A percentile compares a stretch with the other conserved stretches of the same genome.
phyloP scores from a whole-genome alignment of 2,888 invertebrate genomes.

The Onthophagus sagittarius region DNA sequence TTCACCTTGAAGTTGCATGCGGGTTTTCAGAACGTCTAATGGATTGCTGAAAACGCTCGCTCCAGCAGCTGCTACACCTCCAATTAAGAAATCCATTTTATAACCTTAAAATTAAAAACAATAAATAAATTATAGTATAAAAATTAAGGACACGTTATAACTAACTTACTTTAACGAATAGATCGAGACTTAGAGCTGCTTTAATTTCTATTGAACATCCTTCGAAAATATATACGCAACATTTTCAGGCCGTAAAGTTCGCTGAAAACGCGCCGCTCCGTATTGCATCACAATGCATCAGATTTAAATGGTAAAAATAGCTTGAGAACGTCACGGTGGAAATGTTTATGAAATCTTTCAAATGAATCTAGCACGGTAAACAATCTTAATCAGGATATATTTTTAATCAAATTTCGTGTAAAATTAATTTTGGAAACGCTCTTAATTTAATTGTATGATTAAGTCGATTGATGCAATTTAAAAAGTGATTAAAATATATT shows the following conservation, averaged over 20 bases:
- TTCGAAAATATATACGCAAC: background rate
- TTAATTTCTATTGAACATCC: background rate
- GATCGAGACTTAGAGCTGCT: background rate
- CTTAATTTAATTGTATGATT: too few relatives aligned
- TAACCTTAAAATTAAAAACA: background rate
- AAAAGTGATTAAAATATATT: too few relatives aligned
- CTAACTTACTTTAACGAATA: background rate
- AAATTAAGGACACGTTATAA: background rate
- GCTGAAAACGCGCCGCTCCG: background rate
- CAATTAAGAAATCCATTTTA: constrained; percentile 48
- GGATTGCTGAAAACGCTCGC: constrained; percentile 82
- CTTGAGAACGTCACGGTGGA: background rate
- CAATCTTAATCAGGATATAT: background rate
- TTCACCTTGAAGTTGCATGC: constrained; percentile 74
- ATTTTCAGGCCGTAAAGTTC: background rate
- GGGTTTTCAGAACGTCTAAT: constrained; percentile 82
- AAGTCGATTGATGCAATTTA: too few relatives aligned
- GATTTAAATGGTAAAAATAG: background rate
- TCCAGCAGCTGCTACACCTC: constrained; percentile 56
- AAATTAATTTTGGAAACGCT: background rate
- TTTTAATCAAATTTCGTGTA: background rate
- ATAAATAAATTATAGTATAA: background rate
- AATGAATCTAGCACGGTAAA: background rate
- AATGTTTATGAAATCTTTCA: background rate
- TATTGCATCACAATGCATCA: background rate